Percentiles rank a stretch among this genome's conserved stretches.
phyloP scores from a whole-genome alignment of 2,888 invertebrate genomes.

The Sesia bembeciformis region DNA sequence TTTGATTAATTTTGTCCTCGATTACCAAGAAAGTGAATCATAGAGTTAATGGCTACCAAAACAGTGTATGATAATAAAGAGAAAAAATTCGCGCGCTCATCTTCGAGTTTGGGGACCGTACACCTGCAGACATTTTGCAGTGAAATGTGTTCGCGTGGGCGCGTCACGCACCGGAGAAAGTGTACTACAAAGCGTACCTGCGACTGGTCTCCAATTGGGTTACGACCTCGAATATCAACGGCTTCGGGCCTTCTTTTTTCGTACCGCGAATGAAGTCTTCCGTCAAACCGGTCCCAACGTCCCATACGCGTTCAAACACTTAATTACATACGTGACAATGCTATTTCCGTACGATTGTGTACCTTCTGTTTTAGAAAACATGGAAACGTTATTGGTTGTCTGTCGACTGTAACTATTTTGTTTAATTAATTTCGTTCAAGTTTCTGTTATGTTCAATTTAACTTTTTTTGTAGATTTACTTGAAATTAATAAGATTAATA shows the following conservation, averaged over 20 bases:
- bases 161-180: conserved; percentile 68
- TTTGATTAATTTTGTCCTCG: background rate
- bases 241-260: conserved; percentile 49
- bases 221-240: conserved; percentile 62
- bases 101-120: conserved; percentile 20
- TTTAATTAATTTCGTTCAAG: background rate
- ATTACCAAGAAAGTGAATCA: background rate
- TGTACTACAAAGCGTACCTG: conserved; percentile 63
- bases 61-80: conserved; percentile 13
- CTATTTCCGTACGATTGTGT: conserved; percentile 16
- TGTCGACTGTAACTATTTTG: too few species aligned
- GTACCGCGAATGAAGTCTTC: conserved; percentile 20
- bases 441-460: conserved; percentile 1
- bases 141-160: conserved; percentile 50
- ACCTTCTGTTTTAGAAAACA: conserved; percentile 17
- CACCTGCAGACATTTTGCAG: conserved; percentile 37
- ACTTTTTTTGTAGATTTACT: too few species aligned
- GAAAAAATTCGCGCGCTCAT: conserved; percentile 16
- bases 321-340: background rate
- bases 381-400: conserved; percentile 5
- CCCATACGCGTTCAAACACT: background rate
- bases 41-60: background rate
- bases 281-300: conserved; percentile 25
- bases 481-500: too few species aligned
- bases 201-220: conserved; percentile 67